These are phyloP conservation scores for Aradophagus sp. DNA, from an alignment of 1,140 invertebrate genomes.

Conservation along the genomic window DNA sequence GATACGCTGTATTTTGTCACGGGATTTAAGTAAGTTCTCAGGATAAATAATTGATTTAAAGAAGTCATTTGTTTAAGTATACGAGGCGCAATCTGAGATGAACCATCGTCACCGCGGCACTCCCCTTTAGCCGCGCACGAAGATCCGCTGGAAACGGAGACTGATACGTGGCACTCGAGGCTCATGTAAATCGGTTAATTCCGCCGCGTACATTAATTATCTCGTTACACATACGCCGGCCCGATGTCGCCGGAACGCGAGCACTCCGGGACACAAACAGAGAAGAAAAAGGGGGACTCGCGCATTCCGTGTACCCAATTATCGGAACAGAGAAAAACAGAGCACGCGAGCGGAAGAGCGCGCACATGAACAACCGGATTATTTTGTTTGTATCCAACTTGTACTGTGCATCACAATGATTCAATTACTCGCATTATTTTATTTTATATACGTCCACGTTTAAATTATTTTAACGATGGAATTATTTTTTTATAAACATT, in stretches of 20 bases:
- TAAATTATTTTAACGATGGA: too few species aligned
- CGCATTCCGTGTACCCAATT: conserved; percentile 70
- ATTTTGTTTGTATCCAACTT: conserved; percentile 49
- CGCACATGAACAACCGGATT: conserved; percentile 54
- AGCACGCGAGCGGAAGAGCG: conserved; percentile 54
- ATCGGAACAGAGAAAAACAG: conserved; percentile 65
- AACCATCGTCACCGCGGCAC: conserved; percentile 61
- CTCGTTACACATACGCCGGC: conserved; percentile 63
- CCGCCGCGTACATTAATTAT: conserved; percentile 70
- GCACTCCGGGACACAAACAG: conserved; percentile 46
- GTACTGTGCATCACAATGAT: conserved; percentile 44
- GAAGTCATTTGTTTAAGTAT: conserved; percentile 64
- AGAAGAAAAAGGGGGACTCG: conserved; percentile 60
- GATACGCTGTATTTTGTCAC: background rate
- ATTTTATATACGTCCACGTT: too few species aligned
- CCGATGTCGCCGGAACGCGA: conserved; percentile 56
- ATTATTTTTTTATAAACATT: too few species aligned
- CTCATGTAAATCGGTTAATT: conserved; percentile 71
- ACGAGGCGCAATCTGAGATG: conserved; percentile 12
- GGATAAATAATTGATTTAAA: conserved; percentile 29
- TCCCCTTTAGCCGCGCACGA: conserved; percentile 36
- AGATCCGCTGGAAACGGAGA: conserved; percentile 47
- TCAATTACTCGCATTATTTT: conserved; percentile 48
- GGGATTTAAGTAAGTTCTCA: conserved; percentile 2
- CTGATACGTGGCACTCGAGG: conserved; percentile 54